Evolutionary conservation across 37 sponge, comb jelly and placozoan species (phyloP).

Genomic region (Dysidea cf. avara): DNA sequence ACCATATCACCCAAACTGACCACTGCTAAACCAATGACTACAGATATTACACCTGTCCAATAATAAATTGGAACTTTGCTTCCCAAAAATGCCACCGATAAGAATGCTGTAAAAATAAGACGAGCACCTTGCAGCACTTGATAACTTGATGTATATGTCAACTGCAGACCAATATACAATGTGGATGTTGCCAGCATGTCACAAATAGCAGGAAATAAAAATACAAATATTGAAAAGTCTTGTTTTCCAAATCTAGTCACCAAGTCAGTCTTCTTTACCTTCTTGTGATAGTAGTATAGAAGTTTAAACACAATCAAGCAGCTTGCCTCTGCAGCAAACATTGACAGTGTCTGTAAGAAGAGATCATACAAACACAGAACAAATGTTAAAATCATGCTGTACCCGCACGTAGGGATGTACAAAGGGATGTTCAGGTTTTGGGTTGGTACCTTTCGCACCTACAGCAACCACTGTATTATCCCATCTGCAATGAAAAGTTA

Average conservation of each 20-base stretch:
- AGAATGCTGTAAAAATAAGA: constrained; percentile 94
- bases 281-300: constrained; percentile 39
- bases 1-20: constrained; percentile 87
- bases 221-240: constrained; percentile 85
- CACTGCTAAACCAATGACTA: constrained; percentile 81
- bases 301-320: constrained; percentile 84
- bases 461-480: constrained; percentile 66
- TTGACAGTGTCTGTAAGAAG: constrained; percentile 71
- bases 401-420: constrained; percentile 90
- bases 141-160: constrained; percentile 92
- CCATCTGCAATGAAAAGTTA: too few species aligned
- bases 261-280: constrained; percentile 50
- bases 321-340: constrained; percentile 91
- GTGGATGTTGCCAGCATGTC: constrained; percentile 85
- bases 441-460: constrained; percentile 63
- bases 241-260: constrained; percentile 60
- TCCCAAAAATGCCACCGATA: constrained; percentile 86
- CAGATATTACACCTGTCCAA: constrained; percentile 87
- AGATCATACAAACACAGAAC: too few species aligned
- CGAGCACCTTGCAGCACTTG: constrained; percentile 95
- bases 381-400: too few species aligned
- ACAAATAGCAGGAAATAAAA: constrained; percentile 89
- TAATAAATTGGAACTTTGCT: constrained; percentile 55
- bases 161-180: constrained; percentile 91
- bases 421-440: constrained; percentile 65